phyloP scores from a whole-genome alignment of 2,113 vertebrate genomes.

The Dicerorhinus sumatrensis region DNA sequence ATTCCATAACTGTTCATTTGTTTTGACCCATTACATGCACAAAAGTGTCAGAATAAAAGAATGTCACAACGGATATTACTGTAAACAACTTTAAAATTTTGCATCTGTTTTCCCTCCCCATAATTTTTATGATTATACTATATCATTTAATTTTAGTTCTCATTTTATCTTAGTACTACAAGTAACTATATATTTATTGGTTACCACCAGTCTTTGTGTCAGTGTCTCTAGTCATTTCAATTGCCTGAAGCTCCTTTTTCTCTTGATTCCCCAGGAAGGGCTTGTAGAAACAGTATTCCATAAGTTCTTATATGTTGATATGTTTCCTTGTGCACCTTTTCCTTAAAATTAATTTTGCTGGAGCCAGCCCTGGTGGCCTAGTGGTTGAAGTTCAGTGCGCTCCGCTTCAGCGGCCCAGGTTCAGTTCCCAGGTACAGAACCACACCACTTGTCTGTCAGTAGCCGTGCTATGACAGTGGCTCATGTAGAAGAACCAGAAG shows the following conservation, averaged over 20 bases:
- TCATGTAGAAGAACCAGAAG: too few species aligned
- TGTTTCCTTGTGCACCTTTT: not conserved
- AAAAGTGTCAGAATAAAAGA: not conserved
- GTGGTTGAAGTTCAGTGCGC: too few species aligned
- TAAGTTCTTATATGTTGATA: not conserved
- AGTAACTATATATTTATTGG: not conserved
- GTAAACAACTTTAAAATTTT: not conserved
- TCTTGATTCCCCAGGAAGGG: not conserved
- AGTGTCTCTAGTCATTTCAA: not conserved
- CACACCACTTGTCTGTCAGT: too few species aligned
- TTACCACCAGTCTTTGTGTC: not conserved
- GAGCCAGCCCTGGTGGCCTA: too few species aligned
- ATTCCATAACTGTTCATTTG: not conserved
- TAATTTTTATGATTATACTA: not conserved
- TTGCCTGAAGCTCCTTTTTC: not conserved
- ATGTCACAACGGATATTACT: not conserved
- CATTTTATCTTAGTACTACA: not conserved
- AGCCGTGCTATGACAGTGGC: too few species aligned
- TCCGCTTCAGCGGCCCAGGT: too few species aligned
- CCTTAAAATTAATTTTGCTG: not conserved
- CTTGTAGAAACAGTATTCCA: not conserved
- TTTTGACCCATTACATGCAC: not conserved
- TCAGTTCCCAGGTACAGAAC: too few species aligned
- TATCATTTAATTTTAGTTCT: not conserved
- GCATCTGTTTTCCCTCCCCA: not conserved